Evolutionary conservation across 2,888 invertebrate genomes (phyloP), one percentile per base, ranked within the genome.

Genomic region (Patella pellucida): DNA sequence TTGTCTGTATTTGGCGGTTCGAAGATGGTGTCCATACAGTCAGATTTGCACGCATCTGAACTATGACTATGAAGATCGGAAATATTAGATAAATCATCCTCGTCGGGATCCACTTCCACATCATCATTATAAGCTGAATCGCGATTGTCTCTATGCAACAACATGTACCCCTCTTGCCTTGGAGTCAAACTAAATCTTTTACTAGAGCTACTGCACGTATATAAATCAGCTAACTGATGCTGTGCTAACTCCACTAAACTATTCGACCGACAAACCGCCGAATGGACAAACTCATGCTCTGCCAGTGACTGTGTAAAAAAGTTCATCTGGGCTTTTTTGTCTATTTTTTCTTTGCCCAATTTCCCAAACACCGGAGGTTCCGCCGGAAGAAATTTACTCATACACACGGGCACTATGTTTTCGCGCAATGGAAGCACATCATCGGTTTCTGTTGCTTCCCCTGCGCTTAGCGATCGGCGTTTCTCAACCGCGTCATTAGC

Each of bases 221-320:
- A 78, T 71, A 81, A 77, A 50, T 80, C 80, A 51, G 78, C 76
- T n/a, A 80, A 69, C 23, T 82, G 74, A 14, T 70, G 75, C 52
- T 84, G 75, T 2, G 84, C 81, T 31, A 87, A 78, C 68, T 87
- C 87, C 14, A 84, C 85, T 51, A 86, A 71, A 69, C 85, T 85
- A 76, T 85, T 86, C 56, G 85, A 84, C 74, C 74, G 78, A 74
- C 77, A 73, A 27, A 78, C 69, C n/a, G 71, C 52, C 7, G 75
- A 68, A 14, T 75, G 75, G 14, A 70, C 71, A 52, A 75, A 75
- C 23, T 75, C 72, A 23, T 77, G 70, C 51, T 75, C 75, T n/a
- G 75, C 75, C 16, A 76, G 50, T 9, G 78, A 76, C 67, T 76
- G 76, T 9, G 77, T 73, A 73, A 78, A 79, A 56, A 73, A 75